phyloP scores from a whole-genome alignment of 2,113 vertebrate genomes.

The Psilopsiagon aymara region DNA sequence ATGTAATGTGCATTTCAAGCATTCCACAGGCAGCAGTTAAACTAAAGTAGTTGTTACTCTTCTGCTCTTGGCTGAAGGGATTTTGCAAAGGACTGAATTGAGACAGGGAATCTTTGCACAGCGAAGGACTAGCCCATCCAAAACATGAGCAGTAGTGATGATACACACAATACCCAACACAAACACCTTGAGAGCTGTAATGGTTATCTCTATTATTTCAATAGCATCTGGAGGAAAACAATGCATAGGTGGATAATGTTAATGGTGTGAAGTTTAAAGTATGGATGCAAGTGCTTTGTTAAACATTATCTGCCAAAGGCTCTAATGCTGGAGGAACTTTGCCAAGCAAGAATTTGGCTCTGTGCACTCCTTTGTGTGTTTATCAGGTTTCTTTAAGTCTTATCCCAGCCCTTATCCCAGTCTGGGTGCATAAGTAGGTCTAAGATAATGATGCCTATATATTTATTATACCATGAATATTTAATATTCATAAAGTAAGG shows the following conservation, averaged over 20 bases:
- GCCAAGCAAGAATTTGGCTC: conserved; percentile 44
- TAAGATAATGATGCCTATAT: neutral
- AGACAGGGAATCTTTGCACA: neutral
- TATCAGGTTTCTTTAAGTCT: neutral
- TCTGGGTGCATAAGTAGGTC: neutral
- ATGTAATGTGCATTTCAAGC: neutral
- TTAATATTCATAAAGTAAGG: neutral
- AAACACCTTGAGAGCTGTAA: neutral
- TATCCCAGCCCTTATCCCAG: neutral
- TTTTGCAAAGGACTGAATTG: neutral
- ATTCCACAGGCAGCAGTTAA: neutral
- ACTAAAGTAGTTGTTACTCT: neutral
- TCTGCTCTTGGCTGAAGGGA: neutral
- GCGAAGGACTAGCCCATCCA: neutral
- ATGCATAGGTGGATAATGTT: neutral
- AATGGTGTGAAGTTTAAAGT: neutral
- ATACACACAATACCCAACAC: neutral
- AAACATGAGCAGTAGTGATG: neutral
- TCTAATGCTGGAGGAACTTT: neutral
- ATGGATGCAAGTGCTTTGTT: neutral
- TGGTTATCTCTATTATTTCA: neutral
- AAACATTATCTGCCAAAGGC: neutral
- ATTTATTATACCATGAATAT: neutral
- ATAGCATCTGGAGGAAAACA: neutral
- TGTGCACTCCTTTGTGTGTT: neutral